phyloP scores from a whole-genome alignment of 2,113 vertebrate genomes.

The Datnioides undecimradiatus region DNA sequence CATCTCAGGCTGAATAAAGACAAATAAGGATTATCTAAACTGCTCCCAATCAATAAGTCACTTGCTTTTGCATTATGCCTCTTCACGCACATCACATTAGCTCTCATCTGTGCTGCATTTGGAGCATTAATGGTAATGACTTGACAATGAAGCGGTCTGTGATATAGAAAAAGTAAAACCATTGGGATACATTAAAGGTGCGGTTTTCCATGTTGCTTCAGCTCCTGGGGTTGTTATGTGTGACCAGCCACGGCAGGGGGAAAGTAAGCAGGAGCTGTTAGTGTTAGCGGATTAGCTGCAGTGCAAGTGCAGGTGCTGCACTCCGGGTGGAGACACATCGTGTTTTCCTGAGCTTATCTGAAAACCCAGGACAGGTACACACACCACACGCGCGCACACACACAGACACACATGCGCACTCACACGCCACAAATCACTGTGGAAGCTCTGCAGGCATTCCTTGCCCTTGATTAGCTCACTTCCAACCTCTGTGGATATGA shows the following conservation, averaged over 20 bases:
- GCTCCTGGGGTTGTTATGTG: slow-evolving; percentile 32
- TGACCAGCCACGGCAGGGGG: slow-evolving; percentile 30
- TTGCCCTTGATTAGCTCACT: slow-evolving; percentile 66
- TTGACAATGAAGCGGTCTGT: background rate
- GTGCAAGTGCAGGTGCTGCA: slow-evolving; percentile 49
- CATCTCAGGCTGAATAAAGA: slow-evolving; percentile 41
- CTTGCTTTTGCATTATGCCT: slow-evolving; percentile 29
- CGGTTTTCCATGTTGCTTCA: slow-evolving; percentile 27
- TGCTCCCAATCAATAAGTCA: slow-evolving; percentile 57
- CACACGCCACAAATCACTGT: slow-evolving; percentile 46
- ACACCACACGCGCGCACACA: slow-evolving; percentile 37
- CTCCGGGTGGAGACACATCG: slow-evolving; percentile 42
- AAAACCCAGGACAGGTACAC: slow-evolving; percentile 49
- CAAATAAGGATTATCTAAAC: slow-evolving; percentile 60
- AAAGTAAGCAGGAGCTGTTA: slow-evolving; percentile 53
- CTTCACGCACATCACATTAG: slow-evolving; percentile 4
- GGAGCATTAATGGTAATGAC: slow-evolving; percentile 14
- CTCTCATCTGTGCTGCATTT: background rate
- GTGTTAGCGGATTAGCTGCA: slow-evolving; percentile 63
- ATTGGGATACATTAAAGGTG: background rate
- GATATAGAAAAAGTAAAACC: slow-evolving; percentile 16
- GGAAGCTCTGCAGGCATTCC: slow-evolving; percentile 57
- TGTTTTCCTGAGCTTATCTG: slow-evolving; percentile 68
- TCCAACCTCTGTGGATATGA: slow-evolving; percentile 55
- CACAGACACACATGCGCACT: slow-evolving; percentile 10